Conservation (phyloP, 1,140 invertebrate species). For the Magallana angulata region DNA sequence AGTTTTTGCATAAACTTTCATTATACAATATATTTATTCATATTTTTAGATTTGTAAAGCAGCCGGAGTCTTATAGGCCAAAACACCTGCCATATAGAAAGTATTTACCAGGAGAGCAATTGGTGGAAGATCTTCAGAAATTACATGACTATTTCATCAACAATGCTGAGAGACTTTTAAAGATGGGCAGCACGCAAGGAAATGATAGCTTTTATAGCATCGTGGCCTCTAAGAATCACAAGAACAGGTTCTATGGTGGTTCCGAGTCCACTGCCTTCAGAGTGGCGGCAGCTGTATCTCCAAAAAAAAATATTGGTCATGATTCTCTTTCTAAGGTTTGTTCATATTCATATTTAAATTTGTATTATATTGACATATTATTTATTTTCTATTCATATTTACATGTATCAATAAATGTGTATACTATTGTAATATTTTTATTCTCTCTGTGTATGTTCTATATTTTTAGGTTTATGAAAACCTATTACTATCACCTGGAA, state of each 20-base stretch:
- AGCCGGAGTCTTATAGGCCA: conserved; percentile 3
- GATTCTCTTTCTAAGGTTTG: neutral
- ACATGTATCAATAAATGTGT: neutral
- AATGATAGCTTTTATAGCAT: conserved; percentile 45
- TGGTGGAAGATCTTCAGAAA: neutral
- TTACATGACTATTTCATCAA: neutral
- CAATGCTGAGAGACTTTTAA: conserved; percentile 7
- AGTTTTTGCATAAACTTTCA: neutral
- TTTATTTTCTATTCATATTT: neutral
- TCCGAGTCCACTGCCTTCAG: neutral
- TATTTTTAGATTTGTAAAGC: neutral
- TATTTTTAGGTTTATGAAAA: neutral
- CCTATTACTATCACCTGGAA: neutral
- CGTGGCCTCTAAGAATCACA: conserved; percentile 31
- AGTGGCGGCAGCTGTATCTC: neutral
- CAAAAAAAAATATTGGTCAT: neutral
- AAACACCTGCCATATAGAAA: conserved; percentile 16
- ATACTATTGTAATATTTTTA: neutral
- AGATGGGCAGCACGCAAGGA: conserved; percentile 14
- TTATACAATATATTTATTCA: neutral
- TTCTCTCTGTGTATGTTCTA: neutral
- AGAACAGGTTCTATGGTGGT: neutral
- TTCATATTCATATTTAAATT: neutral
- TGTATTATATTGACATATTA: too few species aligned
- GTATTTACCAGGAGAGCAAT: conserved; percentile 13